These are phyloP conservation scores for Zalophus californianus DNA, from an alignment of 2,797 vertebrate genomes.

Conservation along the genomic window DNA sequence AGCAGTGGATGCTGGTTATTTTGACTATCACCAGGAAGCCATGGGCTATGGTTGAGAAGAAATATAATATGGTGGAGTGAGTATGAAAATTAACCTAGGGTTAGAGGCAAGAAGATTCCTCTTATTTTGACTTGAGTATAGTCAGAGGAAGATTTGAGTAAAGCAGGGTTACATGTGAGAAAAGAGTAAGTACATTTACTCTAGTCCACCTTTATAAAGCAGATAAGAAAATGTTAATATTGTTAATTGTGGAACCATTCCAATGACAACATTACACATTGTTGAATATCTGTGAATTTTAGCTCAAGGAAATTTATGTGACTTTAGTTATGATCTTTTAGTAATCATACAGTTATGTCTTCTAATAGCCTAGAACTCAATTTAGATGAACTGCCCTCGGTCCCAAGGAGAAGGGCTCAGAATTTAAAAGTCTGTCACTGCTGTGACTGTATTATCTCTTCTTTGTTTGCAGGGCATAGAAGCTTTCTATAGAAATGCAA, in stretches of 20 bases:
- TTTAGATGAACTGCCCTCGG: not conserved
- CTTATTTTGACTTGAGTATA: not conserved
- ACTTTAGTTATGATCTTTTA: not conserved
- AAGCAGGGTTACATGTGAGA: not conserved
- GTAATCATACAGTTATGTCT: not conserved
- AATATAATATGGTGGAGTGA: not conserved
- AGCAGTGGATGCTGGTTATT: not conserved
- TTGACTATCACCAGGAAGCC: not conserved
- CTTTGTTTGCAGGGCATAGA: not conserved
- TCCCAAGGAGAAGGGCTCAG: not conserved
- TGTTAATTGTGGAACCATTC: not conserved
- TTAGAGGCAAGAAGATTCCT: not conserved
- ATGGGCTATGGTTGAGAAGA: not conserved
- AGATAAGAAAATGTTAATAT: not conserved
- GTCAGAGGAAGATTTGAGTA: not conserved
- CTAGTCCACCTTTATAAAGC: not conserved
- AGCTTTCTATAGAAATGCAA: constrained; percentile 1
- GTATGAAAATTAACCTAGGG: not conserved
- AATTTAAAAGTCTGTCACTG: constrained; percentile 24
- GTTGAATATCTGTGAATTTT: constrained; percentile 17
- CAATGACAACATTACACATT: not conserved
- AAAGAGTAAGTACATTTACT: not conserved
- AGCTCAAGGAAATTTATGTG: not conserved
- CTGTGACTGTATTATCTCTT: constrained; percentile 13
- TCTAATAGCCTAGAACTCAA: not conserved